Percentiles rank a stretch among this genome's conserved stretches.
Conservation (phyloP, 2,113 vertebrate species). For the Ceyx cyanopectus region DNA sequence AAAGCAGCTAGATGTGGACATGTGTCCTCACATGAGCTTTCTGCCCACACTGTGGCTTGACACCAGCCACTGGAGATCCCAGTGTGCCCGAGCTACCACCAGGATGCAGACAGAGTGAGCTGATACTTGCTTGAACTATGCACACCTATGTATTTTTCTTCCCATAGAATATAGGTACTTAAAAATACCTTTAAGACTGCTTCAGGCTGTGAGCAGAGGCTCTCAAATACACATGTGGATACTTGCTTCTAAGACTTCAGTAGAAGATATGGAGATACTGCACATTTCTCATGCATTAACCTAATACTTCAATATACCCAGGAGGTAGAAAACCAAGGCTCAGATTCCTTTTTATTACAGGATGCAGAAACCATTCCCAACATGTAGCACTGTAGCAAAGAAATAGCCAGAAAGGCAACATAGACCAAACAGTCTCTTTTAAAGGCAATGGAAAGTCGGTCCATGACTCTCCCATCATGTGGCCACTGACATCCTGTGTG, state of each 20-base stretch:
- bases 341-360: neutral
- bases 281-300: neutral
- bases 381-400: neutral
- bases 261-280: neutral
- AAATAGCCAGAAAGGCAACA: neutral
- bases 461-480: neutral
- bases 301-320: neutral
- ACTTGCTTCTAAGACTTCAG: neutral
- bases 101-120: neutral
- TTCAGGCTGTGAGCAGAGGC: neutral
- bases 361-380: neutral
- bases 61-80: neutral
- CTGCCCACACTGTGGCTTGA: neutral
- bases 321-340: neutral
- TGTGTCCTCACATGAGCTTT: neutral
- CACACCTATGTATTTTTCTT: neutral
- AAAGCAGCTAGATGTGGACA: neutral
- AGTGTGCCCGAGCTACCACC: accelerated
- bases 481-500: accelerated
- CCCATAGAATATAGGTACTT: neutral
- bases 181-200: neutral
- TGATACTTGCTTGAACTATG: neutral
- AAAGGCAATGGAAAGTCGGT: accelerated
- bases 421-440: neutral
- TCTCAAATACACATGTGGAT: neutral